Base-by-base conservation (phyloP, 1,140 invertebrate species). In the Bombus ignitus region DNA sequence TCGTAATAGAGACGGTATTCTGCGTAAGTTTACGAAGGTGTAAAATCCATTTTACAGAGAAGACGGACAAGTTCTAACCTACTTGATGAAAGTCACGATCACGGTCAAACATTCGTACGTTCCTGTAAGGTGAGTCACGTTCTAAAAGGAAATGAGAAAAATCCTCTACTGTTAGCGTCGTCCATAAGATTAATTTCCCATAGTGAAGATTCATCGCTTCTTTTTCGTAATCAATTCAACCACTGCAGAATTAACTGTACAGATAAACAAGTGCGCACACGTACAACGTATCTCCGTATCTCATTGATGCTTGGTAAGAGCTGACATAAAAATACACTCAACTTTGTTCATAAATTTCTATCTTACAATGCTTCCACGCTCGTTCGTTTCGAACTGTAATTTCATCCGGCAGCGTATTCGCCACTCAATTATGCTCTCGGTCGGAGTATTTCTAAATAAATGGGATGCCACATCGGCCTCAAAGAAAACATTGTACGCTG, bases 11-110 rank as follows among this genome's bases (percentile, higher is more conserved):
- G 53, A 25, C 59, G 79, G 47, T 44, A 44, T 71, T 28, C 77
- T 35, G 44, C n/a, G 62, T 39, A n/a, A 25, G 37, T 47, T 62
- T 65, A 47, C 47, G 32, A 44, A 82, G 79, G 80, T 89, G 86
- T 89, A 85, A 90, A 90, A 87, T 90, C 66, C 82, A 89, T 89
- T 62, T n/a, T 88, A 53, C 47, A 0, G 47, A 72, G 62, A 85
- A 81, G 71, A 81, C 83, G 66, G 62, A 76, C 80, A 72, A 71
- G 86, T 78, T 66, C 72, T 86, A 86, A 87, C 90, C 90, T 73
- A 91, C 90, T 91, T 91, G 85, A 71, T 77, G 68, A 87, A 80
- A 91, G 90, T 91, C 90, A 91, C 90, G 90, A 91, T 91, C 90
- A 88, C 87, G 89, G 86, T 81, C 89, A 84, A 83, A 70, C 76